A percentile compares a stretch with the other conserved stretches of the same genome.
phyloP scores from a whole-genome alignment of 1,140 invertebrate species.

The Papilio polyxenes region DNA sequence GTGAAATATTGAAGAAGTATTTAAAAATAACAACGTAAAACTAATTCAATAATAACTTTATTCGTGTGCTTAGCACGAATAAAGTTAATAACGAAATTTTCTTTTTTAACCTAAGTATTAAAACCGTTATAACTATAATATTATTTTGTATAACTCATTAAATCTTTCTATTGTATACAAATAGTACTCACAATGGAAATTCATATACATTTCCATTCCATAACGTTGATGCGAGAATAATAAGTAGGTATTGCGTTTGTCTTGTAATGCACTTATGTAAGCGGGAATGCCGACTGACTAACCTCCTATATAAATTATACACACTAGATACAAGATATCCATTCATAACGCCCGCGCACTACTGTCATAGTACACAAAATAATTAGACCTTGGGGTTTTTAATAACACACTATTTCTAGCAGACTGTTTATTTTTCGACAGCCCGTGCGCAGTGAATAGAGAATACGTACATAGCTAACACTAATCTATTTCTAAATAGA shows the following conservation, averaged over 20 bases:
- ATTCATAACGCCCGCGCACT: conserved; percentile 55
- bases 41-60: background rate
- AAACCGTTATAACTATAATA: background rate
- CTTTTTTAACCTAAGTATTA: background rate
- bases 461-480: background rate
- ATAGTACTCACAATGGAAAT: conserved; percentile 25
- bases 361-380: conserved; percentile 21
- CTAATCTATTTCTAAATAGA: too few relatives aligned
- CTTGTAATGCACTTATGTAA: conserved; percentile 55
- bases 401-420: conserved; percentile 27
- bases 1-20: too few relatives aligned
- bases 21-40: background rate
- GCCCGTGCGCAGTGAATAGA: background rate
- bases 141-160: background rate
- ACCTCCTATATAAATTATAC: conserved; percentile 50
- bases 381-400: conserved; percentile 35
- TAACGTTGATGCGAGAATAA: conserved; percentile 30
- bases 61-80: background rate
- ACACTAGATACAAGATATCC: conserved; percentile 46
- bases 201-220: conserved; percentile 32
- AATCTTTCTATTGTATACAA: conserved; percentile 17
- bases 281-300: conserved; percentile 63
- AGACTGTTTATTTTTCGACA: background rate
- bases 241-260: conserved; percentile 26
- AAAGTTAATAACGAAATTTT: background rate